Evolutionary conservation across 2,888 invertebrate species (phyloP).

Genomic region (Drosophila colorata): DNA sequence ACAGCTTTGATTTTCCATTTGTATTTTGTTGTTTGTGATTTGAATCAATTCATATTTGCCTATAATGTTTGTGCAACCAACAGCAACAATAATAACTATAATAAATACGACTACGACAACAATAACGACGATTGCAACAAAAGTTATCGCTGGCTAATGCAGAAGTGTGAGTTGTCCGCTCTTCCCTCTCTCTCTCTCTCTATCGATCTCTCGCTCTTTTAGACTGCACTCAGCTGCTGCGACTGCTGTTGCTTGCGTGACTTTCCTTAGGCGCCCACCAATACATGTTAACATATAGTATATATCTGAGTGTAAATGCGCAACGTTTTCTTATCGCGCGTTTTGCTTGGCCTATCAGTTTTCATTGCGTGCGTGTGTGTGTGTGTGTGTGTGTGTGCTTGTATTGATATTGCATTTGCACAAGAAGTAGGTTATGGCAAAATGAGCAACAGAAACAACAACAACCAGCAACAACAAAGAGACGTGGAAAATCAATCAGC

Average conservation of each 20-base stretch:
- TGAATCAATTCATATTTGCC: constrained; percentile 47
- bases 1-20: constrained; percentile 35
- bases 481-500: constrained; percentile 57
- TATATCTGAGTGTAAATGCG: constrained; percentile 57
- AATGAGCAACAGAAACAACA: constrained; percentile 45
- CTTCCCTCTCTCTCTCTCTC: constrained; percentile 1
- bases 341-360: constrained; percentile 61
- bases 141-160: constrained; percentile 57
- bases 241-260: constrained; percentile 47
- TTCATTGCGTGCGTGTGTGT: constrained; percentile 32
- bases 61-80: constrained; percentile 68
- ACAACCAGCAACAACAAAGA: constrained; percentile 17
- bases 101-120: constrained; percentile 33
- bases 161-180: constrained; percentile 51
- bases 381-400: constrained; percentile 27
- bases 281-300: constrained; percentile 9
- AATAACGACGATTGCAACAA: constrained; percentile 46
- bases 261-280: constrained; percentile 42
- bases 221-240: constrained; percentile 5
- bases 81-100: constrained; percentile 24
- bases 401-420: constrained; percentile 61
- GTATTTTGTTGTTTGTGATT: constrained; percentile 31
- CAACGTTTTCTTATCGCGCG: constrained; percentile 73
- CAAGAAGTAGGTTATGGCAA: constrained; percentile 77
- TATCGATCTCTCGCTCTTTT: constrained; percentile 1